These are phyloP conservation scores for Microplitis mediator DNA, from an alignment of 1,140 invertebrate species.

Conservation along the genomic window DNA sequence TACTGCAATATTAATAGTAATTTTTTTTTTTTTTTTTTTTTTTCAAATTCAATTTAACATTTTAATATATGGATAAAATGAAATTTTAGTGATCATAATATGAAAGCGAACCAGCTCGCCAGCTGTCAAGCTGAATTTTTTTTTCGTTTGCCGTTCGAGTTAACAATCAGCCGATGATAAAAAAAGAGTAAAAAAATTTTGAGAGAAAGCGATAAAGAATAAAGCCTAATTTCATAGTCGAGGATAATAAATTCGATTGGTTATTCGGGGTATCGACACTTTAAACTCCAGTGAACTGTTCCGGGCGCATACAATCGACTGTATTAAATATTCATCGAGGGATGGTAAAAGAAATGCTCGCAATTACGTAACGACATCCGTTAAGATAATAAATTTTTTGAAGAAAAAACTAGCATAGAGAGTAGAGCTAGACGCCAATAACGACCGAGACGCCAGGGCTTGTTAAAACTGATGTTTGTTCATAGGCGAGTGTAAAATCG, in stretches of 20 bases:
- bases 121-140: background rate
- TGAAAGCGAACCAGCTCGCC: background rate
- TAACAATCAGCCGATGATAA: slow-evolving; percentile 20
- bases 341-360: slow-evolving; percentile 25
- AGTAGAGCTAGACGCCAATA: background rate
- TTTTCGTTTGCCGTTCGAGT: background rate
- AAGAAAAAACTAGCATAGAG: slow-evolving; percentile 9
- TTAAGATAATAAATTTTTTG: slow-evolving; percentile 21
- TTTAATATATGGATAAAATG: background rate
- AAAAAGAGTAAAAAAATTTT: no score
- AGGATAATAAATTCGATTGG: slow-evolving; percentile 24
- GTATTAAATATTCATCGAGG: slow-evolving; percentile 29
- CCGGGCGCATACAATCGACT: slow-evolving; percentile 17
- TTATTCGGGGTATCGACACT: slow-evolving; percentile 22
- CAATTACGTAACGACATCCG: slow-evolving; percentile 31
- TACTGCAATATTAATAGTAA: no score
- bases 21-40: background rate
- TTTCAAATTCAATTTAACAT: background rate
- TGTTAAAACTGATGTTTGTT: background rate
- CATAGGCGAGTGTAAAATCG: no score
- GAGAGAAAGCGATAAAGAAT: no score
- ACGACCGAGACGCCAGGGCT: background rate
- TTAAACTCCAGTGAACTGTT: slow-evolving; percentile 6
- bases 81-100: background rate
- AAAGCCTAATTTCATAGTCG: slow-evolving; percentile 19